Evolutionary conservation across 2,888 invertebrate genomes (phyloP).

Genomic region (Strigamia maritima): DNA sequence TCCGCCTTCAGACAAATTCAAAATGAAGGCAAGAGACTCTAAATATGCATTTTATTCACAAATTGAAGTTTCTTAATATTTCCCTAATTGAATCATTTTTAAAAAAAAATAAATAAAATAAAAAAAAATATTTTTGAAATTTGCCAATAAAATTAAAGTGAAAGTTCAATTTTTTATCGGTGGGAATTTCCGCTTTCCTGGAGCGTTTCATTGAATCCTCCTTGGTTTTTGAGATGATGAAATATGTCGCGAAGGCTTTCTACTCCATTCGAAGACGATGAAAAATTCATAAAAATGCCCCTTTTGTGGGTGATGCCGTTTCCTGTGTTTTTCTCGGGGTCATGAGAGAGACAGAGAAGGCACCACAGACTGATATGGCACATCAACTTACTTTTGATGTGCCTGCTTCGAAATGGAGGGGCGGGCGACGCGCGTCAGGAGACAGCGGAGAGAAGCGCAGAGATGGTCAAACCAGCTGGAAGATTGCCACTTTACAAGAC

Average conservation of each 20-base stretch:
- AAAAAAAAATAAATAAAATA: too few species aligned
- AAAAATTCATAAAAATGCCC: constrained; percentile 29
- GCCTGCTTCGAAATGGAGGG: constrained; percentile 6
- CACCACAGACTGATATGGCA: constrained; percentile 11
- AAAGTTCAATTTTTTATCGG: not conserved
- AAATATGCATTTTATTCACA: too few species aligned
- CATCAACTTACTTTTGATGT: constrained; percentile 29
- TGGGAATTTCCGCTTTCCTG: not conserved
- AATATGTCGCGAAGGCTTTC: constrained; percentile 24
- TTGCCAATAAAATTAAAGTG: too few species aligned
- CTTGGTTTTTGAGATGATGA: not conserved
- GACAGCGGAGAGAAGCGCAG: not conserved
- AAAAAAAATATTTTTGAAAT: too few species aligned
- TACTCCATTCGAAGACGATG: constrained; percentile 21
- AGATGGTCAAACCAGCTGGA: constrained; percentile 29
- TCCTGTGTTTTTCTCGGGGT: constrained; percentile 28
- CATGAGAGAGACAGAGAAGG: constrained; percentile 5
- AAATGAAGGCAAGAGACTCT: too few species aligned
- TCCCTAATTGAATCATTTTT: too few species aligned
- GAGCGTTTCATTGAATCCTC: constrained; percentile 24
- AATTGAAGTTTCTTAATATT: too few species aligned
- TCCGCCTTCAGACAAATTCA: too few species aligned
- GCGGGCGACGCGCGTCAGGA: not conserved
- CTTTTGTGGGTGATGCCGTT: constrained; percentile 27
- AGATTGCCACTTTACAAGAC: constrained; percentile 29